Conservation (phyloP, 2,888 invertebrate species). For the Eupeodes luniger region DNA sequence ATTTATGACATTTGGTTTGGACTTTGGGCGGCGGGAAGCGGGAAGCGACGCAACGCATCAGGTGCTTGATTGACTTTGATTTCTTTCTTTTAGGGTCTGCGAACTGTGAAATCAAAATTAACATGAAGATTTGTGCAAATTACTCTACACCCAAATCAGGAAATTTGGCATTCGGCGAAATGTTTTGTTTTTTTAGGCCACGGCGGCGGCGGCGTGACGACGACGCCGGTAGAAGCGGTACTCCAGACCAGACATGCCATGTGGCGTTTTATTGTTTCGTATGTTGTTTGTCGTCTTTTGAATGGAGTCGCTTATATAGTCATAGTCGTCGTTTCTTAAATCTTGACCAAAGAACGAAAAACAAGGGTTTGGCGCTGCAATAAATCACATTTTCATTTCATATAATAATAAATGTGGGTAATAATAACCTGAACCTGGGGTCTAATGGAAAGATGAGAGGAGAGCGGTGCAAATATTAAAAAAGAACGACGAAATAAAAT, state of each 20-base stretch:
- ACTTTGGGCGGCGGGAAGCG: slow-evolving; percentile 19
- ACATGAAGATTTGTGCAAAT: slow-evolving; percentile 39
- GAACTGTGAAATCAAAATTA: slow-evolving; percentile 33
- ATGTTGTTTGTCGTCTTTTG: neutral
- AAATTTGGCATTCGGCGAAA: slow-evolving; percentile 40
- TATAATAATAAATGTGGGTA: slow-evolving; percentile 61
- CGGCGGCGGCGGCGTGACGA: too few species aligned
- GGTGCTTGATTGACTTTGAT: slow-evolving; percentile 73
- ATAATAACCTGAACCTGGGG: slow-evolving; percentile 20
- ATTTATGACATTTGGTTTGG: slow-evolving; percentile 64
- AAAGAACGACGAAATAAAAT: slow-evolving; percentile 35
- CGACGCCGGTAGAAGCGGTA: neutral
- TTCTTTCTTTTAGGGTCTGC: neutral
- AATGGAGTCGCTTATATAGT: neutral
- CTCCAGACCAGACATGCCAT: slow-evolving; percentile 73
- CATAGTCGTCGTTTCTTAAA: neutral
- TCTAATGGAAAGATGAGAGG: neutral
- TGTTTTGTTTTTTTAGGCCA: slow-evolving; percentile 5
- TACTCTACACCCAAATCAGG: slow-evolving; percentile 8
- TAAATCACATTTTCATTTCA: slow-evolving; percentile 75
- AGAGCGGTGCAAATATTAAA: neutral
- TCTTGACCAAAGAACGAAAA: slow-evolving; percentile 27
- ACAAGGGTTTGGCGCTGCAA: slow-evolving; percentile 74
- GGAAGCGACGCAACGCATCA: slow-evolving; percentile 32
- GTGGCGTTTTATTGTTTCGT: slow-evolving; percentile 70